Conservation (phyloP, 2,113 vertebrate species). For the Myrmophylax atrothorax region DNA sequence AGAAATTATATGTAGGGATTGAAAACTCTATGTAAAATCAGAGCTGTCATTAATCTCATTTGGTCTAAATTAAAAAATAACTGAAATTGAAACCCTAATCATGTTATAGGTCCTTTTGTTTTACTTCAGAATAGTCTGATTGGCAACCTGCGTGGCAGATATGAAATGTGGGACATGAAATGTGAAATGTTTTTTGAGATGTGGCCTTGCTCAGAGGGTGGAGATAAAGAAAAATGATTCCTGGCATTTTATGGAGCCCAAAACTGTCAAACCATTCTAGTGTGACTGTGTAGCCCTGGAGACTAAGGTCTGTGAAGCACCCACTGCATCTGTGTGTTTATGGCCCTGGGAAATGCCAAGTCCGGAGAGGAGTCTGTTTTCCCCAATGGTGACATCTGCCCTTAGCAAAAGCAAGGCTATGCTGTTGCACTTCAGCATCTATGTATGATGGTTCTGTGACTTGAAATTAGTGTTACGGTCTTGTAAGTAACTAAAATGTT, state of each 20-base stretch:
- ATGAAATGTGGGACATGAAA: not conserved
- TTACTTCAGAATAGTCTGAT: not conserved
- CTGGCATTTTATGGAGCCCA: not conserved
- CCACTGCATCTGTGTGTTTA: not conserved
- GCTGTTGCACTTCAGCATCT: not conserved
- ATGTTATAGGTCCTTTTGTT: not conserved
- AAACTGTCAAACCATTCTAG: not conserved
- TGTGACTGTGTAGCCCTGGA: not conserved
- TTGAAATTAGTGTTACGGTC: not conserved
- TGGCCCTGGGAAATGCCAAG: not conserved
- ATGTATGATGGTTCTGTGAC: not conserved
- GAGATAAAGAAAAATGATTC: not conserved
- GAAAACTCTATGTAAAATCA: not conserved
- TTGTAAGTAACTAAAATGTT: not conserved
- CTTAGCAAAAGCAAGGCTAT: not conserved
- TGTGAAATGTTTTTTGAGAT: not conserved
- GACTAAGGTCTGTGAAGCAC: not conserved
- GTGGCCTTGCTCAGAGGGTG: not conserved
- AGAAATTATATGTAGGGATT: not conserved
- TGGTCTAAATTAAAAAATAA: conserved; percentile 2
- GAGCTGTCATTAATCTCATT: not conserved
- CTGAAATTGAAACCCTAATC: not conserved
- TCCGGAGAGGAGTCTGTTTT: not conserved
- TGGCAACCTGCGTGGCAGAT: not conserved
- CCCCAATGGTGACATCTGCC: not conserved